Base-by-base conservation (phyloP, 2,888 invertebrate species). In the Dusona sp. region DNA sequence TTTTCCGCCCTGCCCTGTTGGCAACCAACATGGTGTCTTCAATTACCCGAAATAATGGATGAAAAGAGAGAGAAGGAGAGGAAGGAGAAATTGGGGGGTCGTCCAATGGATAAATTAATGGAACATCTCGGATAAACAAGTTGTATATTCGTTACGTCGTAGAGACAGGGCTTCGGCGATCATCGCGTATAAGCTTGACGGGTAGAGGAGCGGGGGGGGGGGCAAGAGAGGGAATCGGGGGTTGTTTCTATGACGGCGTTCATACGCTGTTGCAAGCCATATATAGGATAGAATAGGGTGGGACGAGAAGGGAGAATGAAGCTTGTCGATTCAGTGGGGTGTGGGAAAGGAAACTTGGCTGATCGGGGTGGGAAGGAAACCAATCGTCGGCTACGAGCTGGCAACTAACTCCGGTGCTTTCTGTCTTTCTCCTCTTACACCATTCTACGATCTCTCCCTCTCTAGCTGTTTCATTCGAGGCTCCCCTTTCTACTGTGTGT, bases 311-410 rank as follows among this genome's bases (percentile, higher is more conserved):
- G 89, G 79, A 86, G 89, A 78, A 61, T 38, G 79, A 22, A 74
- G 57, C 70, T 79, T 79, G 84, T 78, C 72, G 65, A 75, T 74
- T 74, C 19, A 87, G 88, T 85, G 85, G 86, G 86, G 89, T 88
- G 87, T 88, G 88, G 87, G 84, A 75, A 82, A 81, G 70, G 80
- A 81, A 77, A 73, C 45, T 75, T 48, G 42, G 51, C 29, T 72
- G 64, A 64, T 88, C 88, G 89, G 91, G 90, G 92, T 89, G 90
- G 92, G 91, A 91, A 90, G 92, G 90, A 93, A 91, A 94, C 94
- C 94, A 94, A 94, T 94, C 93, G 93, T 93, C 91, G 93, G 83
- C 88, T 85, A 88, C 86, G 85, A 85, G 78, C 85, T 79, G 70
- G 65, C 83, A 74, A 80, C 61, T 78, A 51, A 73, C 67, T 54